Evolutionary conservation across 2,797 vertebrate genomes (phyloP).

Genomic region (Spinus pinus): DNA sequence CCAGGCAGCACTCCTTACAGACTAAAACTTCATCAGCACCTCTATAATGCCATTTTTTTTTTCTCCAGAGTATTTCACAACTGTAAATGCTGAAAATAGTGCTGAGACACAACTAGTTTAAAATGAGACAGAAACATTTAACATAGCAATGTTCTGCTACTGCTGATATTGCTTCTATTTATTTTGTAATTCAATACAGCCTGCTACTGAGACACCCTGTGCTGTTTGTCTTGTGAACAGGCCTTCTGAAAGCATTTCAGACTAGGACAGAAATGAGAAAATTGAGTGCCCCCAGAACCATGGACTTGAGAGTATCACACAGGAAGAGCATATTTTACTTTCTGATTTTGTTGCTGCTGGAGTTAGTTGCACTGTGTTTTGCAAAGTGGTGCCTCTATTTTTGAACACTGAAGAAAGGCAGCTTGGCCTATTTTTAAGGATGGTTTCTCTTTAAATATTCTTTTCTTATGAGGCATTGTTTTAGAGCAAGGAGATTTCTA

Average conservation of each 20-base stretch:
- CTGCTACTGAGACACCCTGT: constrained; percentile 4
- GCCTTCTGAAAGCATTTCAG: not conserved
- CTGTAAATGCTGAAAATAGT: not conserved
- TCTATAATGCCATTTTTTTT: not conserved
- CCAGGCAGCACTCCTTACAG: not conserved
- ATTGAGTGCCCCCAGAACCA: not conserved
- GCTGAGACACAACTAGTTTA: not conserved
- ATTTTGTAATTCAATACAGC: constrained; percentile 30
- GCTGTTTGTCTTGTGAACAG: not conserved
- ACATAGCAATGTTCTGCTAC: not conserved
- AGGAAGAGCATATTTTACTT: not conserved
- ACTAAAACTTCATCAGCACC: not conserved
- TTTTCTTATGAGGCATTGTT: constrained; percentile 30
- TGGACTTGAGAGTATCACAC: not conserved
- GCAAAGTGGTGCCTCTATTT: not conserved
- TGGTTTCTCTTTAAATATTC: constrained; percentile 50
- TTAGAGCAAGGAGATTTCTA: constrained; percentile 72
- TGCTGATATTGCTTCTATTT: constrained; percentile 26
- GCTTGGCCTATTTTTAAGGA: constrained; percentile 12
- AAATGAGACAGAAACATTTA: not conserved
- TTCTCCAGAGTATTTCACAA: not conserved
- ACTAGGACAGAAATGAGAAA: not conserved
- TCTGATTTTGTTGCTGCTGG: not conserved
- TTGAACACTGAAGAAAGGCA: not conserved
- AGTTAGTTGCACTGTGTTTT: not conserved